Evolutionary conservation across 2,888 invertebrate species (phyloP), one percentile per base, ranked within the genome.

Genomic region (Sceliomorpha sp.): DNA sequence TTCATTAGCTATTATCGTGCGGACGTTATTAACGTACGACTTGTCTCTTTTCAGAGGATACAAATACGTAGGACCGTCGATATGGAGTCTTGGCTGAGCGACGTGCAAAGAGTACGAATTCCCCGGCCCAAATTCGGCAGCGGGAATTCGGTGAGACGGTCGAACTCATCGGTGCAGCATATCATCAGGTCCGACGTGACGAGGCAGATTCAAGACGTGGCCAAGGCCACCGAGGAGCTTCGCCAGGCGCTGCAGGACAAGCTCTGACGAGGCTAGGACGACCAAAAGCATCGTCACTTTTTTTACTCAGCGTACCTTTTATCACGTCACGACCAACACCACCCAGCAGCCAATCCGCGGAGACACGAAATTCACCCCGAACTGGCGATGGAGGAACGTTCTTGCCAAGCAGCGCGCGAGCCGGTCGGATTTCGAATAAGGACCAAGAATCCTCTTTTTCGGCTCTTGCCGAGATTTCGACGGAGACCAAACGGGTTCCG

Each of bases 71-170:
- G n/a, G n/a, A n/a, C n/a, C n/a, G n/a, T n/a, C n/a, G 82, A 70
- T 76, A 96, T 96, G 95, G 96, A 96, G 85, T 93, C 94, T 77
- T 95, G 95, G 95, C 88, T 95, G 81, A 93, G 92, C 73, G 95
- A 96, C 87, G 94, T 96, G 40, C 95, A 95, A 88, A 92, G 94
- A 75, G 93, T 96, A 70, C 91, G 94, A 77, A 96, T 96, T 79
- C 96, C 96, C 15, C 91, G 96, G 73, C 96, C 96, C 2, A 96
- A 96, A 90, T 95, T 95, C 83, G 93, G 92, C 44, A 91, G 90
- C 76, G 91, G 90, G 12, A 87, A 86, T 72, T 82, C 86, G n/a
- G 84, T 87, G 62, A 77, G 87, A 76, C 73, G 90, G 85, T 82
- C 90, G 84, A 82, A 90, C 85, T 81, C 89, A 83, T 78, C 85